Conservation (phyloP, 2,888 invertebrate species). For the Meliscaeva auricollis region DNA sequence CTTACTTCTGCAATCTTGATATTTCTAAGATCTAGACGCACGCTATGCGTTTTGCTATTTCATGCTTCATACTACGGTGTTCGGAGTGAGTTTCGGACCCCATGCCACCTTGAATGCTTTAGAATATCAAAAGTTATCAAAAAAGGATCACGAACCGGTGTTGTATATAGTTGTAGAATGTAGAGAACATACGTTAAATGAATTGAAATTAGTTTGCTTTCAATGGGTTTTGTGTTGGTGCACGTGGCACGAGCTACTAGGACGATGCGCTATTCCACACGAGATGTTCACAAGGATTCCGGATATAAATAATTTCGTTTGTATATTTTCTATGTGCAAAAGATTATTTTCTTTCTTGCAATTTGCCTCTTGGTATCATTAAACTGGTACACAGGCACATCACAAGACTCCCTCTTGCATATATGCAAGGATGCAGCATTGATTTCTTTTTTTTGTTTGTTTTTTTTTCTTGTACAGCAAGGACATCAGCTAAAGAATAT, state of each 20-base stretch:
- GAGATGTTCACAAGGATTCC: slow-evolving; percentile 15
- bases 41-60: not conserved
- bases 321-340: not conserved
- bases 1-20: slow-evolving; percentile 56
- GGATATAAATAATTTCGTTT: not conserved
- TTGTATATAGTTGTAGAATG: too few relatives aligned
- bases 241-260: too few relatives aligned
- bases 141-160: slow-evolving; percentile 48
- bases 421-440: slow-evolving; percentile 48
- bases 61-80: not conserved
- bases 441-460: too few relatives aligned
- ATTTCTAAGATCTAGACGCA: not conserved
- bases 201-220: slow-evolving; percentile 70
- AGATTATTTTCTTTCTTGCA: slow-evolving; percentile 44
- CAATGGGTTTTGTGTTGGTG: slow-evolving; percentile 25
- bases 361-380: slow-evolving; percentile 64
- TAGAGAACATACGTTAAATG: slow-evolving; percentile 61
- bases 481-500: not conserved
- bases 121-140: slow-evolving; percentile 62
- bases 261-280: not conserved
- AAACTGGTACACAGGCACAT: slow-evolving; percentile 39
- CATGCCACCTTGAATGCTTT: not conserved
- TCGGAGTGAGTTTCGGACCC: too few relatives aligned
- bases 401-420: slow-evolving; percentile 5
- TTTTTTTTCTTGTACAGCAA: slow-evolving; percentile 30